These are phyloP conservation scores for Synanthedon myopaeformis DNA, from an alignment of 2,888 invertebrate genomes.

Conservation along the genomic window DNA sequence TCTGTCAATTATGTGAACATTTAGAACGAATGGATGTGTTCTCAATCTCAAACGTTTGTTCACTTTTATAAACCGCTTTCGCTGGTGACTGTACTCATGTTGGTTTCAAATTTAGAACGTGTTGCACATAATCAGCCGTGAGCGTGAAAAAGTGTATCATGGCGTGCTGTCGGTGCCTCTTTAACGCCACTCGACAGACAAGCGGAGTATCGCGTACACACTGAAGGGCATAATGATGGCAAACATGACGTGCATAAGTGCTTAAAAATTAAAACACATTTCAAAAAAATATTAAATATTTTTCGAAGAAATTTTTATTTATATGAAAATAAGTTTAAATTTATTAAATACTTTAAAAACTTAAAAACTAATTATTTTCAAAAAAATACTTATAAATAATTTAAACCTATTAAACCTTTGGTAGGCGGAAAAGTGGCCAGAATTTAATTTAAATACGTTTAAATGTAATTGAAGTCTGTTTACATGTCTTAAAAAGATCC, in stretches of 20 bases:
- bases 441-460: too few relatives aligned
- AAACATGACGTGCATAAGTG: slow-evolving; percentile 6
- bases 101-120: neutral
- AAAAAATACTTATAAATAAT: too few relatives aligned
- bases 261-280: slow-evolving; percentile 1
- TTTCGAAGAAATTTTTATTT: too few relatives aligned
- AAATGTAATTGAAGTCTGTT: too few relatives aligned
- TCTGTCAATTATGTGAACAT: neutral
- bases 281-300: too few relatives aligned
- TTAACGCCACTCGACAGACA: neutral
- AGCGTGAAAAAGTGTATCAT: slow-evolving; percentile 8
- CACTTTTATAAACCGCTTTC: neutral
- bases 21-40: neutral
- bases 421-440: too few relatives aligned
- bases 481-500: too few relatives aligned
- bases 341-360: too few relatives aligned
- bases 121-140: neutral
- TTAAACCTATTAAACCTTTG: too few relatives aligned
- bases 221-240: slow-evolving; percentile 1
- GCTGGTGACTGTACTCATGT: neutral
- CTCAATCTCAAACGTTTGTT: neutral
- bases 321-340: too few relatives aligned
- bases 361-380: too few relatives aligned
- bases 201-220: neutral
- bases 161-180: neutral